Conservation (phyloP, 64 coral and sea anemone genomes). For the Montipora foliosa region DNA sequence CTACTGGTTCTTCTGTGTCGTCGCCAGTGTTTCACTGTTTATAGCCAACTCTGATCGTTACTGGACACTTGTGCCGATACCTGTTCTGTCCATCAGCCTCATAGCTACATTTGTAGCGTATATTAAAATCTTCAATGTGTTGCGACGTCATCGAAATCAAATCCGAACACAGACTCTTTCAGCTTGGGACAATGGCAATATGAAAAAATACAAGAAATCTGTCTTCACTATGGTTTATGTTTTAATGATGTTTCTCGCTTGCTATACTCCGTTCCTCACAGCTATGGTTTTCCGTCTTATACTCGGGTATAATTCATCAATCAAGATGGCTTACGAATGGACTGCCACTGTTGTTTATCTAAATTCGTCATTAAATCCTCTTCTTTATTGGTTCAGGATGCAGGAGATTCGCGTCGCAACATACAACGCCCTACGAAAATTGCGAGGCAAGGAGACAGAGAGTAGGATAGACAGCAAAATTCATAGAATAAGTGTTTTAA, state of each 20-base stretch:
- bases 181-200: conserved; percentile 23
- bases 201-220: conserved; percentile 60
- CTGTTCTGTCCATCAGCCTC: conserved; percentile 30
- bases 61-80: conserved; percentile 62
- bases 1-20: conserved; percentile 24
- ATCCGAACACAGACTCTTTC: conserved; percentile 31
- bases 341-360: conserved; percentile 63
- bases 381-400: conserved; percentile 52
- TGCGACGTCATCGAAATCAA: conserved; percentile 48
- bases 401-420: conserved; percentile 44
- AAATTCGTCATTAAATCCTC: conserved; percentile 60
- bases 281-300: conserved; percentile 43
- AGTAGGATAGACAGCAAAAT: conserved; percentile 18
- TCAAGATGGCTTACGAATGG: conserved; percentile 66
- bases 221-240: conserved; percentile 53
- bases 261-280: conserved; percentile 60
- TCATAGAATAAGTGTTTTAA: not conserved
- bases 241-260: conserved; percentile 25
- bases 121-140: conserved; percentile 39
- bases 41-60: conserved; percentile 40
- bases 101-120: conserved; percentile 48
- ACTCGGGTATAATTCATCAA: conserved; percentile 26
- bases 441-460: not conserved
- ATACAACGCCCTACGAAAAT: not conserved
- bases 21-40: conserved; percentile 24